Evolutionary conservation across 2,113 vertebrate species (phyloP), one percentile per base, ranked within the genome.

Genomic region (Elgaria multicarinata): DNA sequence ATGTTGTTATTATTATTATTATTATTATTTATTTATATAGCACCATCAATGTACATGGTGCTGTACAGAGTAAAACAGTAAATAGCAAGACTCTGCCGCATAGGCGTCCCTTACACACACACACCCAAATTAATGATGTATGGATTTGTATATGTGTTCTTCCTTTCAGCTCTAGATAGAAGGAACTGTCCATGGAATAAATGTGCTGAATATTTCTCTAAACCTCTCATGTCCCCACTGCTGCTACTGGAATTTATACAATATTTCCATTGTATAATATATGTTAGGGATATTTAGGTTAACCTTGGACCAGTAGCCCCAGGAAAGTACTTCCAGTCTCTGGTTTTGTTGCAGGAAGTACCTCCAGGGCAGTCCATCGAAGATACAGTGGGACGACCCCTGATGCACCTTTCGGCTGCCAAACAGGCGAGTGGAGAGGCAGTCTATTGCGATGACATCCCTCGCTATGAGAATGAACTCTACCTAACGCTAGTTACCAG

Each of bases 391-490:
- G 99, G 99, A 14, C 96, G 97, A 78, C 98, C 99, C 46, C 64
- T 99, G 89, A 96, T 98, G 95, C 99, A 99, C 1, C 95, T 99
- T 83, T 97, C 98, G 0, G 98, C 98, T 0, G 78, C 97, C 94
- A 98, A 98, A 93, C 99, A 99, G 92, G 98, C 98, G 3, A 98
- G 98, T 0, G 99, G 99, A 5, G 99, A 99, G 92, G 99, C 99
- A 0, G 90, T 99, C 77, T 99, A 99, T 96, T 99, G 98, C 0
- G 98, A 99, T 0, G 99, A 99, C 91, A 96, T 99, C n/a, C 98
- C 98, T 62, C 94, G 92, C 89, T 98, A 97, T 0, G 97, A 98
- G 92, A 99, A 98, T 0, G 99, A 99, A 94, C 97, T 99, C 4
- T 98, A 97, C 91, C 95, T 99, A 74, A 97, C 97, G 0, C 96